phyloP scores from a whole-genome alignment of 2,113 vertebrate genomes.

The Procavia capensis region DNA sequence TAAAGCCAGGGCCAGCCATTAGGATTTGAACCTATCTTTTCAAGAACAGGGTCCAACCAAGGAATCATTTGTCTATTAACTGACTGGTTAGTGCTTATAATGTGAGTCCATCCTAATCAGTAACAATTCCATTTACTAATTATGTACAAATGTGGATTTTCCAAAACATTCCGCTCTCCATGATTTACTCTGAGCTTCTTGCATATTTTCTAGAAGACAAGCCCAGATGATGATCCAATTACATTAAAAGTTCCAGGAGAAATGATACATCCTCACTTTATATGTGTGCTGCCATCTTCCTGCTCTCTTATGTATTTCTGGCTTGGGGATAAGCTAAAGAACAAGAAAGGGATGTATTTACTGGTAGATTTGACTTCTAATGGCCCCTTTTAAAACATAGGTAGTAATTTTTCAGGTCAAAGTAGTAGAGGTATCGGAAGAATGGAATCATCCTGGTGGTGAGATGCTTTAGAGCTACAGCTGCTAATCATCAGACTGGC shows the following conservation, averaged over 20 bases:
- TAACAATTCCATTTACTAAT: not conserved
- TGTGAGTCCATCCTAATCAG: not conserved
- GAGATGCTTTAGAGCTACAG: too few species aligned
- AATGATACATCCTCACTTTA: rapidly evolving
- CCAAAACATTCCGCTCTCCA: not conserved
- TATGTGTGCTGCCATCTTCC: not conserved
- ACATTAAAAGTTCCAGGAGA: not conserved
- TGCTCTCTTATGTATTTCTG: not conserved
- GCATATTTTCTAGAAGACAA: not conserved
- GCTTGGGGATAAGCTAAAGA: not conserved
- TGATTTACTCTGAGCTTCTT: not conserved
- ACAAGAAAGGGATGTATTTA: not conserved
- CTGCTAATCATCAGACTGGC: too few species aligned
- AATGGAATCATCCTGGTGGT: not conserved
- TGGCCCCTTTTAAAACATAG: not conserved
- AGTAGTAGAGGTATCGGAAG: not conserved
- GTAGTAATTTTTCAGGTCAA: not conserved
- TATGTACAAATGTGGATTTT: not conserved
- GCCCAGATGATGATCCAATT: not conserved
- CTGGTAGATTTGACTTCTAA: not conserved
- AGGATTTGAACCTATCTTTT: too few species aligned
- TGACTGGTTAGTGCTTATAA: not conserved
- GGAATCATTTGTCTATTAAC: not conserved
- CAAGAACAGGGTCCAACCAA: too few species aligned
- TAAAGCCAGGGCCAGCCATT: too few species aligned